Evolutionary conservation across 2,888 invertebrate genomes (phyloP), one percentile per base, ranked within the genome.

Genomic region (Aphrophora alni): DNA sequence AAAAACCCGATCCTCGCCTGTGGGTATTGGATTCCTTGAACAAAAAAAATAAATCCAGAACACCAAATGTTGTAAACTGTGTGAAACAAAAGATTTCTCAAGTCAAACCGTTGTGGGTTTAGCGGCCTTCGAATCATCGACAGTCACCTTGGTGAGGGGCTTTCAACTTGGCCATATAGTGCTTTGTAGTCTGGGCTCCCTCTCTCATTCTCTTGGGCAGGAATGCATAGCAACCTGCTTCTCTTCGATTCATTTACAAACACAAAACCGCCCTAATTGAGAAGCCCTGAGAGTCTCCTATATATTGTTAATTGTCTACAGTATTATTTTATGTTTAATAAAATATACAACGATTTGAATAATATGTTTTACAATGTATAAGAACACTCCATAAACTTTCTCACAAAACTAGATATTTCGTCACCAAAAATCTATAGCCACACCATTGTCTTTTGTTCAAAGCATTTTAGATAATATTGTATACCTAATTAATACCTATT

Each of bases 151-250:
- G 75, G 71, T 8, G 33, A 33, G 70, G 82, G 80, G 38, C 75
- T 78, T 75, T 81, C 78, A 81, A 81, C 81, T 73, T 78, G 71
- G 17, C 81, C 81, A 77, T 81, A 81, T 73, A 73, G 72, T 68
- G 77, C 81, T 81, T 77, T 81, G 77, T 81, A 77, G 81, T 80
- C 77, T 80, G 68, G 69, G 24, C 28, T 14, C 28, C 69, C 51
- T 70, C 75, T 14, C 77, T 72, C 70, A n/a, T 10, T 12, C 14
- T 12, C 17, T 17, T 2, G 59, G 12, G 3, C 21, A 59, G 21
- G 59, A 59, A 59, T 59, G 59, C 14, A 59, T 12, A 17, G 8
- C 44, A 59, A 59, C 59, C 59, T 59, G 59, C 59, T 59, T 44
- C 17, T 33, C n/a, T n/a, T n/a, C n/a, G n/a, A 33, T 10, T 33